These are phyloP conservation scores for Athalia cordata DNA, from an alignment of 2,888 invertebrate species.

Conservation along the genomic window DNA sequence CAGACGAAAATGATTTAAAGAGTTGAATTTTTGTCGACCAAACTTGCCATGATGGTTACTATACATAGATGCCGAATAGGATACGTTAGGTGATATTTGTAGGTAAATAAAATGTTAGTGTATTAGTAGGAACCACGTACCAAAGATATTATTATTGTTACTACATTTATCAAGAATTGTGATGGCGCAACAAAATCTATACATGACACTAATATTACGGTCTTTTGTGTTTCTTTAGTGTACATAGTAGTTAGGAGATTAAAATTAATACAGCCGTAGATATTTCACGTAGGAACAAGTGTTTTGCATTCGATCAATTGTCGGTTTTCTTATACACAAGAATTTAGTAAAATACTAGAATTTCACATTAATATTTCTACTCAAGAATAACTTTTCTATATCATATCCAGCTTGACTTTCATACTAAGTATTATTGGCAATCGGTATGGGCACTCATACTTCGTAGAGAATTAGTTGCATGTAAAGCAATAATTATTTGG, in stretches of 20 bases:
- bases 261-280: constrained; percentile 47
- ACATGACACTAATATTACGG: constrained; percentile 53
- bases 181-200: constrained; percentile 48
- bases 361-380: constrained; percentile 10
- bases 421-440: background rate
- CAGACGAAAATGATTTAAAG: background rate
- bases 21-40: constrained; percentile 29
- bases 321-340: background rate
- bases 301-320: background rate
- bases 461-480: constrained; percentile 13
- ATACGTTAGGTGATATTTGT: constrained; percentile 35
- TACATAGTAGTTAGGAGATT: constrained; percentile 51
- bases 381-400: background rate
- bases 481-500: constrained; percentile 24
- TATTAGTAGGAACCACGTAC: constrained; percentile 49
- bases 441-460: constrained; percentile 13
- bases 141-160: constrained; percentile 56
- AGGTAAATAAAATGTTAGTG: constrained; percentile 47
- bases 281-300: constrained; percentile 3
- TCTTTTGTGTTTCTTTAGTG: constrained; percentile 44
- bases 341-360: background rate
- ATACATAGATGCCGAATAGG: constrained; percentile 12
- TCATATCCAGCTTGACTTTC: background rate
- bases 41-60: constrained; percentile 51
- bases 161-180: constrained; percentile 47